Percentiles rank a stretch among this genome's conserved stretches.
phyloP scores from a whole-genome alignment of 35 echinoderm and acorn worm species.

The Heliocidaris erythrogramma region DNA sequence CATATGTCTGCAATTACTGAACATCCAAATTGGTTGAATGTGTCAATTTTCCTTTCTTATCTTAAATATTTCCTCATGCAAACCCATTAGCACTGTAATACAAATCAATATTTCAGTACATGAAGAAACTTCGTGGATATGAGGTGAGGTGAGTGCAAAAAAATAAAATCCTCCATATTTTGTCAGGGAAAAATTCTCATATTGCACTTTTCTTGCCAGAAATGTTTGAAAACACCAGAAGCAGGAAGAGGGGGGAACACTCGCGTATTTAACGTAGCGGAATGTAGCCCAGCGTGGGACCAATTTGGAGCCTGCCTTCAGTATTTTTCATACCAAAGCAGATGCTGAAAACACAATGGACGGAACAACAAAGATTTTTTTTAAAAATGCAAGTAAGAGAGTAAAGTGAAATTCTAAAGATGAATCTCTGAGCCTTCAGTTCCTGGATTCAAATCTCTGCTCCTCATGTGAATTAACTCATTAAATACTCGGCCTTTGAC shows the following conservation, averaged over 20 bases:
- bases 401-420: neutral
- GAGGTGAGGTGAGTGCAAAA: neutral
- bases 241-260: neutral
- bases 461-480: too few relatives aligned
- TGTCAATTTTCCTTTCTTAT: neutral
- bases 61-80: neutral
- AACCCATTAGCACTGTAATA: neutral
- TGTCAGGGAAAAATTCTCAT: neutral
- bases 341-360: neutral
- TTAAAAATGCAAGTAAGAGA: neutral
- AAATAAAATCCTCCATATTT: neutral
- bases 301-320: slow-evolving; percentile 33
- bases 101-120: neutral
- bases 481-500: too few relatives aligned
- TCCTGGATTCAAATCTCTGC: neutral
- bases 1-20: neutral
- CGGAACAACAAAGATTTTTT: neutral
- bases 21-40: too few relatives aligned
- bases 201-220: neutral
- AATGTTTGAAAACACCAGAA: slow-evolving; percentile 6
- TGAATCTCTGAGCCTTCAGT: neutral
- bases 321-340: slow-evolving; percentile 14
- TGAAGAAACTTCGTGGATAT: neutral
- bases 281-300: slow-evolving; percentile 27
- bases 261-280: slow-evolving; percentile 7